phyloP scores from a whole-genome alignment of 2,797 vertebrate genomes.

The Salmo trutta region DNA sequence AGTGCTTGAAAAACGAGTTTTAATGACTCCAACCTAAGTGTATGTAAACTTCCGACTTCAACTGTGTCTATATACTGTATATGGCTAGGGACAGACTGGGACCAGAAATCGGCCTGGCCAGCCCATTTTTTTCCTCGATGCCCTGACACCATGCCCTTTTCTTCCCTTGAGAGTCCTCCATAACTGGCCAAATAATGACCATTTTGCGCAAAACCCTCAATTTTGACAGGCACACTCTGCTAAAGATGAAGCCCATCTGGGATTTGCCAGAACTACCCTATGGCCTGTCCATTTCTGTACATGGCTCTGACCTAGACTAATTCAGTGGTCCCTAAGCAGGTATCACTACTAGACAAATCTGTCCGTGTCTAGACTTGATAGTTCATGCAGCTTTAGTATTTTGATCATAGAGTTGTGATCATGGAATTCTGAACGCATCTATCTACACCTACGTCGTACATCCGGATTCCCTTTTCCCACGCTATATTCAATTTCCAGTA shows the following conservation, averaged over 20 bases:
- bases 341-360: background rate
- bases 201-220: background rate
- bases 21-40: too few relatives aligned
- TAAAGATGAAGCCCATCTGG: background rate
- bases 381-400: too few relatives aligned
- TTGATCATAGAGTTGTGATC: too few relatives aligned
- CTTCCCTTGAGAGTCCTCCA: background rate
- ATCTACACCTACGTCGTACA: too few relatives aligned
- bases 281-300: background rate
- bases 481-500: too few relatives aligned
- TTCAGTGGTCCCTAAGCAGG: slow-evolving; percentile 2
- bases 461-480: too few relatives aligned
- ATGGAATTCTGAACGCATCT: too few relatives aligned
- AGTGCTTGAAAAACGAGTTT: too few relatives aligned
- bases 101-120: background rate
- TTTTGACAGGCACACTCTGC: background rate
- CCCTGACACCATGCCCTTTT: background rate
- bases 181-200: background rate
- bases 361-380: too few relatives aligned
- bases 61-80: too few relatives aligned
- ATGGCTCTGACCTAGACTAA: slow-evolving; percentile 1
- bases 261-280: background rate
- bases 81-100: background rate
- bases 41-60: too few relatives aligned
- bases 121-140: too few relatives aligned